Conservation (phyloP, 2,797 vertebrate genomes). For the Cossypha caffra region DNA sequence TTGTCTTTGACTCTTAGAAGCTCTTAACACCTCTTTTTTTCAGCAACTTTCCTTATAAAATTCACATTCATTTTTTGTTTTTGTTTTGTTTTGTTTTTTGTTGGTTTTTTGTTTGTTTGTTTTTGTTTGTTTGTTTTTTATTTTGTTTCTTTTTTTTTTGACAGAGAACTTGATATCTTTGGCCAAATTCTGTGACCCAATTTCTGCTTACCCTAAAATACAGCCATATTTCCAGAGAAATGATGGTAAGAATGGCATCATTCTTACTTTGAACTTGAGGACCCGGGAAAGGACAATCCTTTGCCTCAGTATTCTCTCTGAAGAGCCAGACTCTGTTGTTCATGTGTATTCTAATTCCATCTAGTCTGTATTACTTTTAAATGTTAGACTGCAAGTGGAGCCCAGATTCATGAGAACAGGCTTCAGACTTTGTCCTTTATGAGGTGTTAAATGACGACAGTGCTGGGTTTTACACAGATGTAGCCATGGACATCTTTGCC, state of each 20-base stretch:
- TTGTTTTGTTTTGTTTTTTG: neutral
- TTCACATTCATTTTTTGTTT: neutral
- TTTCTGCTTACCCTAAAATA: neutral
- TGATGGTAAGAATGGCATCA: neutral
- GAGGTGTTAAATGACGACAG: neutral
- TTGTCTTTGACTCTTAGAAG: neutral
- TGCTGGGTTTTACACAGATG: neutral
- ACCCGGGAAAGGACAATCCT: accelerated
- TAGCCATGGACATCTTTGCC: neutral
- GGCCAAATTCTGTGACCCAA: neutral
- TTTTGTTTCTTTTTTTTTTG: no score
- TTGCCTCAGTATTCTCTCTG: neutral
- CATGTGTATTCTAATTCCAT: neutral
- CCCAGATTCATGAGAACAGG: neutral
- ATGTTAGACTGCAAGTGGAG: neutral
- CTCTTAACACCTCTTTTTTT: neutral
- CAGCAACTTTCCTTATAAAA: neutral
- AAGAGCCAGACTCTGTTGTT: neutral
- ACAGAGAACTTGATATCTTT: neutral
- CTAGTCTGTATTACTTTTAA: neutral
- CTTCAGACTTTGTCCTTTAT: neutral
- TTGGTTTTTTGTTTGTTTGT: no score
- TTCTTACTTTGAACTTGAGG: neutral
- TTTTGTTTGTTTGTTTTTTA: no score
- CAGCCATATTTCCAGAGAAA: neutral